Evolutionary conservation across 35 echinoderm and acorn worm species (phyloP).

Genomic region (Strongylocentrotus purpuratus): DNA sequence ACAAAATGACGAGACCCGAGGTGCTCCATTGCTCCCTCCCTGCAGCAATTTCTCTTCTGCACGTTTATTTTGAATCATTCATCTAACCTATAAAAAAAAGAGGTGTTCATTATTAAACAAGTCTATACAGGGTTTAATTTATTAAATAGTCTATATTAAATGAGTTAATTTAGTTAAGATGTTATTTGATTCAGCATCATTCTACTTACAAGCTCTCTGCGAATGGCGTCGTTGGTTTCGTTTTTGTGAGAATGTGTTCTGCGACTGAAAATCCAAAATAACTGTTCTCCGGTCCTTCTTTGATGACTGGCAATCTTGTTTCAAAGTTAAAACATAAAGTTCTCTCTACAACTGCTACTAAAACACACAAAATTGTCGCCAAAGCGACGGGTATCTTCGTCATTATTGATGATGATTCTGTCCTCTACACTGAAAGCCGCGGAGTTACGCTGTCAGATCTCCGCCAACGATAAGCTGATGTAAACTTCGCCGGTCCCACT

Average conservation of each 20-base stretch:
- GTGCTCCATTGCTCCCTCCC: too few species aligned
- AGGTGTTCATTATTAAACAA: too few species aligned
- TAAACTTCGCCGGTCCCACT: neutral
- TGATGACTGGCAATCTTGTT: constrained; percentile 79
- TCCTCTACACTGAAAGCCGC: neutral
- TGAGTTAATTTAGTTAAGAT: too few species aligned
- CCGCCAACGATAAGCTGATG: neutral
- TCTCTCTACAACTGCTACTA: constrained; percentile 33
- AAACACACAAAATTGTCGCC: neutral
- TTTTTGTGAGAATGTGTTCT: constrained; percentile 62
- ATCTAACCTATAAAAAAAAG: too few species aligned
- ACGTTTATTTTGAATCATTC: too few species aligned
- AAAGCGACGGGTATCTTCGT: neutral
- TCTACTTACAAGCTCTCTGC: constrained; percentile 78
- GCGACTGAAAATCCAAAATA: constrained; percentile 96
- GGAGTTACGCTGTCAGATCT: neutral
- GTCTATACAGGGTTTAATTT: too few species aligned
- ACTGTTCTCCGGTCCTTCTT: constrained; percentile 80
- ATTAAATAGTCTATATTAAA: too few species aligned
- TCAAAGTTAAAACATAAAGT: constrained; percentile 80
- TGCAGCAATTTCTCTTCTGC: too few species aligned
- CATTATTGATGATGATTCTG: neutral
- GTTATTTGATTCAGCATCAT: too few species aligned
- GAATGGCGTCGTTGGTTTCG: constrained; percentile 8
- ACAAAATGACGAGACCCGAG: too few species aligned